Base-by-base conservation (phyloP, 2,113 vertebrate species). In the Lophura nycthemera region DNA sequence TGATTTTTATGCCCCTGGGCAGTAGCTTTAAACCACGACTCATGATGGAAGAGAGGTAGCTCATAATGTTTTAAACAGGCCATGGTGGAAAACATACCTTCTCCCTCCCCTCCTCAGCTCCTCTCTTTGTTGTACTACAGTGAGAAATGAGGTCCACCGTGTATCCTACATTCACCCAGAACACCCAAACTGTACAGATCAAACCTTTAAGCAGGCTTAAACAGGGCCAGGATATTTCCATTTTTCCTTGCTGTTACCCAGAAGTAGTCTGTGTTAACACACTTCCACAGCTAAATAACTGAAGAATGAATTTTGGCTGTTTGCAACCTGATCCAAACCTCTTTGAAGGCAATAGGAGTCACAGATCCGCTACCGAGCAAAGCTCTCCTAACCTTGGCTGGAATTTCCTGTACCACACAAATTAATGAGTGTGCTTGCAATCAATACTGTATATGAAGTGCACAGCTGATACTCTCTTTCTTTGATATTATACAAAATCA, bases 1-100 rank as follows among this genome's bases (percentile, higher is more conserved):
- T 93, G 92, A 95, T 96, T 96, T 96, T 96, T 95, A 89, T 76
- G 93, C 96, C 95, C 90, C 56, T 65, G 92, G 89, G 96, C 72
- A 2, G 79, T 77, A 83, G 96, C 78, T 96, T 96, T 91, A 95
- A 92, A 95, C 71, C 73, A 96, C 78, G 77, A 82, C 85, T 94
- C 64, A 5, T 95, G 92, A 96, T 88, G 94, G 88, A 94, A 89
- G 89, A 95, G 79, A 82, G 69, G 69, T 81, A 84, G 75, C 42
- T 73, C 38, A 34, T 88, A 88, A 90, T 91, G 83, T 52, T 88
- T 95, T 94, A 91, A 94, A 95, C 86, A 91, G 92, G 15, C 63
- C 71, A 18, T 11, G 36, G 77, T 86, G 77, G 70, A 66, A 95
- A 90, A 73, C 17, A 14, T 8, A 50, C 27, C n/a, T 73, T 50